Conservation (phyloP, 2,113 vertebrate genomes). For the Podarcis muralis region DNA sequence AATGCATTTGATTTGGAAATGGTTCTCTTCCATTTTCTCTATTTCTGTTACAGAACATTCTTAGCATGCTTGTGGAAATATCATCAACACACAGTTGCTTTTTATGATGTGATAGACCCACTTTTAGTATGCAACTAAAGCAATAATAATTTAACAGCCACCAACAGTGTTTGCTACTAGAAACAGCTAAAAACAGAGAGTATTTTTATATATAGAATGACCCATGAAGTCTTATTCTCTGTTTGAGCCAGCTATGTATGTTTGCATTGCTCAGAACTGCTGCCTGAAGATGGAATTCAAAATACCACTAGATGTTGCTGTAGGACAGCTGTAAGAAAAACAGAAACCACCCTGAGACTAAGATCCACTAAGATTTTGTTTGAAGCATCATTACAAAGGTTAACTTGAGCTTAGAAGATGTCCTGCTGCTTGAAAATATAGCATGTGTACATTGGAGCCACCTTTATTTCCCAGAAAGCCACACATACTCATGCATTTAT, state of each 20-base stretch:
- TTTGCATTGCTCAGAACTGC: background rate
- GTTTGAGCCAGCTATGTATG: background rate
- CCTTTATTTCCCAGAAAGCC: background rate
- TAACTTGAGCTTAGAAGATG: constrained; percentile 66
- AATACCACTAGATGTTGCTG: constrained; percentile 80
- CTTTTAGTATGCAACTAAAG: background rate
- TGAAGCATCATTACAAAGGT: constrained; percentile 64
- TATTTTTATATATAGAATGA: background rate
- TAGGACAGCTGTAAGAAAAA: constrained; percentile 70
- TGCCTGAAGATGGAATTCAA: background rate
- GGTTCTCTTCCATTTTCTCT: background rate
- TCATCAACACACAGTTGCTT: background rate
- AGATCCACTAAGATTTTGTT: constrained; percentile 58
- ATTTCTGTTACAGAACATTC: background rate
- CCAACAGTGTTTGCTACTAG: background rate
- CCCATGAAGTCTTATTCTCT: background rate
- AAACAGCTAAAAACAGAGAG: background rate
- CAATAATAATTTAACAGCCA: background rate
- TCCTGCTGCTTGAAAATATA: constrained; percentile 60
- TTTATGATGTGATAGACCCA: background rate
- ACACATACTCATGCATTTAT: background rate
- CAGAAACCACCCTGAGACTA: background rate
- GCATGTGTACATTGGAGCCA: constrained; percentile 1
- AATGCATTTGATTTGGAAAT: background rate
- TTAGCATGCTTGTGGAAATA: background rate